These are phyloP conservation scores for Calyptommatus sinebrachiatus DNA, from an alignment of 2,113 vertebrate genomes.

Conservation along the genomic window DNA sequence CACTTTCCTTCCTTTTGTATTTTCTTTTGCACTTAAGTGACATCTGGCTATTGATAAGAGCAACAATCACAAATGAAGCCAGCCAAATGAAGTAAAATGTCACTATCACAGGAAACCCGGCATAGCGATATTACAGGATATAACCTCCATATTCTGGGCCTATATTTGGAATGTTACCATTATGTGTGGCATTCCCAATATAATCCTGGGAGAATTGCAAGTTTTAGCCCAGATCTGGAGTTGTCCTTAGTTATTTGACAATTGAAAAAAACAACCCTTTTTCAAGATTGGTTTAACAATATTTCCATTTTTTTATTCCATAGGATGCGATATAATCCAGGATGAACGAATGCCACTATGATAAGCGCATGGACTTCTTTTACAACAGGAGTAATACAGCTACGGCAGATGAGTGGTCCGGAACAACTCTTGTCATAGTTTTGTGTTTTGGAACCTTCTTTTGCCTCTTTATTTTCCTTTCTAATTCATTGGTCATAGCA, in stretches of 20 bases:
- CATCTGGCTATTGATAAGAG: no score
- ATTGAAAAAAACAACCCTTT: no score
- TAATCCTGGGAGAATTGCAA: no score
- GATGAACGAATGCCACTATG: conserved; percentile 84
- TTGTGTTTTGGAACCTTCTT: conserved; percentile 87
- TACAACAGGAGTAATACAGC: conserved; percentile 81
- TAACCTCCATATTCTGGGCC: no score
- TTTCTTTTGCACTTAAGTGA: no score
- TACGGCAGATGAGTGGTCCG: conserved; percentile 76
- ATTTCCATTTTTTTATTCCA: conserved; percentile 18
- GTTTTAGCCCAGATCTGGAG: no score
- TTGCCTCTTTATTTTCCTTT: conserved; percentile 92
- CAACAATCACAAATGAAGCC: no score
- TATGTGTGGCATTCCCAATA: no score
- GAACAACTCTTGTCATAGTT: conserved; percentile 77
- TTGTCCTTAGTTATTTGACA: not conserved
- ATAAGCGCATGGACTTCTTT: conserved; percentile 88
- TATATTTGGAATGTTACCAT: no score
- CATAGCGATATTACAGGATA: no score
- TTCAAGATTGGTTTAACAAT: conserved; percentile 11
- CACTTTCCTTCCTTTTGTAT: no score
- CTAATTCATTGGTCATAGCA: conserved; percentile 91
- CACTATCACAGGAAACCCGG: no score
- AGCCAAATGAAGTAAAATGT: not conserved
- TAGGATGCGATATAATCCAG: conserved; percentile 75